phyloP scores from a whole-genome alignment of 2,113 vertebrate genomes.

The Tinamus guttatus region DNA sequence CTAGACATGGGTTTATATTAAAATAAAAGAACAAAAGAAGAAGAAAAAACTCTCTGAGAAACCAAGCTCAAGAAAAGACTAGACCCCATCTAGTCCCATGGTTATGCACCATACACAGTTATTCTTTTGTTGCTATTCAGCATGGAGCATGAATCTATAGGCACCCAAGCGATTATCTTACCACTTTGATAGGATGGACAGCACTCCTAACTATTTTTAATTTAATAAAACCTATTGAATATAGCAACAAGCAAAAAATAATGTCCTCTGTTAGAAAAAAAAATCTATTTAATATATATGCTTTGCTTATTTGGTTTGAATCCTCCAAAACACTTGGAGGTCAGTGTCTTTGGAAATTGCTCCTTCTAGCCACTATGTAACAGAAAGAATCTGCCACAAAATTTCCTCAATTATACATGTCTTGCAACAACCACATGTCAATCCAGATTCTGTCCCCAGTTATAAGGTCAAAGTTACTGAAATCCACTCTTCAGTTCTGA shows the following conservation, averaged over 20 bases:
- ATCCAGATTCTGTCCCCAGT: background rate
- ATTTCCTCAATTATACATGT: background rate
- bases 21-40: background rate
- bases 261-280: background rate
- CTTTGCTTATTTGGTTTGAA: background rate
- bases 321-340: background rate
- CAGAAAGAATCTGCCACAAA: background rate
- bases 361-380: background rate
- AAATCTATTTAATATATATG: background rate
- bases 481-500: background rate
- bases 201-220: background rate
- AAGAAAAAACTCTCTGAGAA: background rate
- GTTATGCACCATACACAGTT: background rate
- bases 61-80: background rate
- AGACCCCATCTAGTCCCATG: background rate
- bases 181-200: background rate
- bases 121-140: background rate
- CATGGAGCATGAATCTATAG: background rate
- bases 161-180: background rate
- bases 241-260: background rate
- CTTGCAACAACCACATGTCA: background rate
- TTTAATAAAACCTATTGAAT: background rate
- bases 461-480: background rate
- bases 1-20: background rate
- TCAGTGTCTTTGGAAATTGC: background rate